Evolutionary conservation across 1,140 invertebrate genomes (phyloP).

Genomic region (Cotesia chilonis): DNA sequence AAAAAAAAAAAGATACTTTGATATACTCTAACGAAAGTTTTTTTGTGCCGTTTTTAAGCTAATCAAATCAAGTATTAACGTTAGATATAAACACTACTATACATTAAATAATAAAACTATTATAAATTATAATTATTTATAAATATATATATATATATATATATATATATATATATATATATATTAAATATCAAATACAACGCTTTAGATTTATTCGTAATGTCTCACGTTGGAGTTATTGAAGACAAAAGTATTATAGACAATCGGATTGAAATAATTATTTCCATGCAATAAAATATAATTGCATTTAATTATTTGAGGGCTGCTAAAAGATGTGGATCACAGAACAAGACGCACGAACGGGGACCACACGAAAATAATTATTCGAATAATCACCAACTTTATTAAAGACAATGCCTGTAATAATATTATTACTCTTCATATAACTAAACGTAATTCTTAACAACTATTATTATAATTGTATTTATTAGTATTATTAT

Average conservation of each 20-base stretch:
- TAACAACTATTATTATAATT: too few relatives aligned
- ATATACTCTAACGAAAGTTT: constrained; percentile 3
- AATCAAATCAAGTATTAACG: constrained; percentile 20
- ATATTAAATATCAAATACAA: too few relatives aligned
- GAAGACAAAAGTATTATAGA: neutral
- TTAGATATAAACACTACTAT: neutral
- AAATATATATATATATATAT: too few relatives aligned
- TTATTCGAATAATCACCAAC: constrained; percentile 24
- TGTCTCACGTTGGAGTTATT: constrained; percentile 25
- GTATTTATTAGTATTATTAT: too few relatives aligned
- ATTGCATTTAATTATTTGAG: neutral
- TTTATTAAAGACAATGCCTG: neutral
- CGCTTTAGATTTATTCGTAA: constrained; percentile 27
- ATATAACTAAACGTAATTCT: neutral
- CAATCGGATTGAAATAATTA: constrained; percentile 21
- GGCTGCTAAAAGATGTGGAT: neutral
- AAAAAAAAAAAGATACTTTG: too few relatives aligned
- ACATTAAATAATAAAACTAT: too few relatives aligned
- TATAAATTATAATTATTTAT: too few relatives aligned
- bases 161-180: too few relatives aligned
- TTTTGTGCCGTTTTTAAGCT: constrained; percentile 18
- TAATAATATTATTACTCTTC: constrained; percentile 5
- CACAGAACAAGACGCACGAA: neutral
- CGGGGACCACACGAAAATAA: constrained; percentile 30
- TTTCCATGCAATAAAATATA: neutral